Conservation (phyloP, 2,888 invertebrate species). For the Eupithecia dodoneata region DNA sequence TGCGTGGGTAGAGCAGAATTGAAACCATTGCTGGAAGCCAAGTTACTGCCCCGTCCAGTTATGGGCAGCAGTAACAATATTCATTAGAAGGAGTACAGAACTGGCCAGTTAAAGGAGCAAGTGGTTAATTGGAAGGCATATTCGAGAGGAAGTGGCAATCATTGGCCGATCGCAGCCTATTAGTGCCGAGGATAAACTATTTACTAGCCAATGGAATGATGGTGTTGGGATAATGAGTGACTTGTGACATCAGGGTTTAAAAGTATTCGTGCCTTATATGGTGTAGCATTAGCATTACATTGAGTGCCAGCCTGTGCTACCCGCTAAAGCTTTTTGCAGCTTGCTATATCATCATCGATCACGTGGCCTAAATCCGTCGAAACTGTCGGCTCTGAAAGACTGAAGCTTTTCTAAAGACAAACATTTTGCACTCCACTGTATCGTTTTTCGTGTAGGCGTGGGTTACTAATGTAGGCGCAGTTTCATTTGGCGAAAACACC, state of each 20-base stretch:
- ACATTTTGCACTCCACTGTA: not conserved
- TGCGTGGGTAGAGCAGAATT: conserved; percentile 27
- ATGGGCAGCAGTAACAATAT: conserved; percentile 28
- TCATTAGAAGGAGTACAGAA: conserved; percentile 34
- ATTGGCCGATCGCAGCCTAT: conserved; percentile 44
- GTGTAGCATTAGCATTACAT: conserved; percentile 5
- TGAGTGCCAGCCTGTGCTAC: conserved; percentile 3
- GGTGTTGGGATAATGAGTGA: conserved; percentile 1
- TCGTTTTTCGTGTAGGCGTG: conserved; percentile 5
- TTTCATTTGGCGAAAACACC: conserved; percentile 11
- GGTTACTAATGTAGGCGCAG: conserved; percentile 6
- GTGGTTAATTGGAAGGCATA: conserved; percentile 40
- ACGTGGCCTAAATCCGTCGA: conserved; percentile 4
- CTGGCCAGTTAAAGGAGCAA: conserved; percentile 30
- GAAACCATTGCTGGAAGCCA: conserved; percentile 14
- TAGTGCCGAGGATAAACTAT: conserved; percentile 43
- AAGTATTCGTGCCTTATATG: conserved; percentile 23
- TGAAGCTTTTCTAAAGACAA: conserved; percentile 12
- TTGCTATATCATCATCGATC: conserved; percentile 9
- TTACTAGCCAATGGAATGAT: conserved; percentile 18
- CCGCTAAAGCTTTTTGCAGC: not conserved
- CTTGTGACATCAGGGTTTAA: conserved; percentile 1
- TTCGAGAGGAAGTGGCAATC: conserved; percentile 48
- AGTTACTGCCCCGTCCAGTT: conserved; percentile 19
- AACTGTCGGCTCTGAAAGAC: conserved; percentile 4